Percentiles rank a stretch among this genome's conserved stretches.
phyloP scores from a whole-genome alignment of 2,888 invertebrate genomes.

The Limnephilus auricula region DNA sequence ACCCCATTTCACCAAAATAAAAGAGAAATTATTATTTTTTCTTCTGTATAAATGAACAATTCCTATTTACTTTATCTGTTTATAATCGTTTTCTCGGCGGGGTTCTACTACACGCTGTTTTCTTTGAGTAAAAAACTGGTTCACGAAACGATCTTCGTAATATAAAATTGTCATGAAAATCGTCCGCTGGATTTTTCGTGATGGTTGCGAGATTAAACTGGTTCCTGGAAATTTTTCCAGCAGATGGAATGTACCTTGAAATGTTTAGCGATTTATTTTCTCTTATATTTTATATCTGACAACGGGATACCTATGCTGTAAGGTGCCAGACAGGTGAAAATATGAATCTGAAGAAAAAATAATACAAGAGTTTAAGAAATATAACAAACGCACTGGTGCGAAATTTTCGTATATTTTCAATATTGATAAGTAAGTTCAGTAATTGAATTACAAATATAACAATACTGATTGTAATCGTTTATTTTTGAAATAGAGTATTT shows the following conservation, averaged over 20 bases:
- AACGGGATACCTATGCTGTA: not conserved
- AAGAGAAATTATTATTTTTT: not conserved
- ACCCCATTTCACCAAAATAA: not conserved
- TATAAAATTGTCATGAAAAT: conserved; percentile 6
- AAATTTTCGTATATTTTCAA: too few species aligned
- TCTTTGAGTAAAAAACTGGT: not conserved
- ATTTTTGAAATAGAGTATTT: too few species aligned
- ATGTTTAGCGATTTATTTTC: not conserved
- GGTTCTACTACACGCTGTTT: not conserved
- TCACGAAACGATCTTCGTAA: not conserved
- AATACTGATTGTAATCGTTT: too few species aligned
- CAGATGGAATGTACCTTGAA: not conserved
- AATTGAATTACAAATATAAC: too few species aligned
- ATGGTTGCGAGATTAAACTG: not conserved
- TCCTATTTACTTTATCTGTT: conserved; percentile 4
- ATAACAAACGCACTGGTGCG: not conserved
- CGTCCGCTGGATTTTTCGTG: not conserved
- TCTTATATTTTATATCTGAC: not conserved
- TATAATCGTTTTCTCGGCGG: conserved; percentile 8
- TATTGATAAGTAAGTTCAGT: too few species aligned
- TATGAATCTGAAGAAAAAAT: not conserved
- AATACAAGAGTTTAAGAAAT: not conserved
- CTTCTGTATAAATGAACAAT: not conserved
- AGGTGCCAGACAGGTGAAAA: not conserved
- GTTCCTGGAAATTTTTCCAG: not conserved